Percentiles rank a stretch among this genome's conserved stretches.
Evolutionary conservation across 2,113 vertebrate species (phyloP).

Genomic region (Sula dactylatra): DNA sequence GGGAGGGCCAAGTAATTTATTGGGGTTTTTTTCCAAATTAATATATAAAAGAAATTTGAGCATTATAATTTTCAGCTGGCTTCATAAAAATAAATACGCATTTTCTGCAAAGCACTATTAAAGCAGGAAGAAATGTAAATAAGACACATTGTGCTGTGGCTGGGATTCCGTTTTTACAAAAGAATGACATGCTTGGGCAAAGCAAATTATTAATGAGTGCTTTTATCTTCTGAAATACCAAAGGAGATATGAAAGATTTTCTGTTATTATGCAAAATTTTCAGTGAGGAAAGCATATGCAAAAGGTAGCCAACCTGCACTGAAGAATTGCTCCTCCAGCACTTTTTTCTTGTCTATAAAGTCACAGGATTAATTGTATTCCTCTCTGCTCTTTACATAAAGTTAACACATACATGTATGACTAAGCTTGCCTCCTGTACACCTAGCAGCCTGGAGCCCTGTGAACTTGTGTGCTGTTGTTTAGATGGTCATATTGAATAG

Average conservation of each 20-base stretch:
- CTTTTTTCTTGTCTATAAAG: neutral
- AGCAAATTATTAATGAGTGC: constrained; percentile 58
- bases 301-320: neutral
- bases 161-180: constrained; percentile 46
- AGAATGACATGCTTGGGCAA: constrained; percentile 10
- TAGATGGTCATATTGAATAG: accelerated
- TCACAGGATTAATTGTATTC: neutral
- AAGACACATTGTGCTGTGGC: constrained; percentile 16
- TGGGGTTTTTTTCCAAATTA: constrained; percentile 12
- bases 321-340: neutral
- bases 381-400: neutral
- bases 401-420: accelerated
- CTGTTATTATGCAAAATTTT: constrained; percentile 23
- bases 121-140: constrained; percentile 44
- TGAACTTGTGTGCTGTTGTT: accelerated
- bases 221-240: constrained; percentile 43
- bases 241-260: neutral
- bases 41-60: constrained; percentile 40
- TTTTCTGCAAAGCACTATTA: constrained; percentile 66
- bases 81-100: constrained; percentile 65
- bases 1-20: neutral
- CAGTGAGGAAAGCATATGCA: neutral
- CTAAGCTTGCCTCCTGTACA: neutral
- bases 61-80: constrained; percentile 63
- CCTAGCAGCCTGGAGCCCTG: neutral